These are phyloP conservation scores for Xenus cinereus DNA, from an alignment of 2,113 vertebrate species.

Conservation along the genomic window DNA sequence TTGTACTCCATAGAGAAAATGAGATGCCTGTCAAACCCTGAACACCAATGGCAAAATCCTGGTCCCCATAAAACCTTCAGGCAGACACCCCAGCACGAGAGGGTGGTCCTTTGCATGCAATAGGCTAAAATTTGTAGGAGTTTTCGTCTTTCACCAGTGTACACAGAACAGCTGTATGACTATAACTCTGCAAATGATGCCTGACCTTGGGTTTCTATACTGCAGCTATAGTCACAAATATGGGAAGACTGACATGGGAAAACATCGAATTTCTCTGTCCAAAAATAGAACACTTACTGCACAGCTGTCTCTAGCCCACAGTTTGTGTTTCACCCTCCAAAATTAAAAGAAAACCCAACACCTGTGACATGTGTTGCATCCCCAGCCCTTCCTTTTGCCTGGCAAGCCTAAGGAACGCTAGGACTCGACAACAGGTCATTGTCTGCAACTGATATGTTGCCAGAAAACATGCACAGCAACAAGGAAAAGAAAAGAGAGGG, in stretches of 20 bases:
- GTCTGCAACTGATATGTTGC: background rate
- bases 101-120: background rate
- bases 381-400: background rate
- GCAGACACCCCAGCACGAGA: background rate
- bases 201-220: background rate
- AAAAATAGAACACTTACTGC: background rate
- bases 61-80: background rate
- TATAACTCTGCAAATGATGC: background rate
- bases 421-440: background rate
- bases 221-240: background rate
- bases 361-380: background rate
- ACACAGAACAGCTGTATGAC: background rate
- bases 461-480: background rate
- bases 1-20: background rate
- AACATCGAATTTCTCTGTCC: background rate
- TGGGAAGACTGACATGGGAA: background rate
- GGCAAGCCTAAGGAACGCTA: background rate
- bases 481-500: background rate
- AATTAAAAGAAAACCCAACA: background rate
- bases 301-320: background rate
- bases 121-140: background rate
- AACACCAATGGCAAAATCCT: background rate
- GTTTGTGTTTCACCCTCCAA: background rate
- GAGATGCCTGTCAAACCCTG: background rate
- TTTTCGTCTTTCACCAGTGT: background rate